Percentiles rank a stretch among this genome's conserved stretches.
These are phyloP conservation scores for Gallinago media DNA, from an alignment of 2,113 vertebrate genomes.

Conservation along the genomic window DNA sequence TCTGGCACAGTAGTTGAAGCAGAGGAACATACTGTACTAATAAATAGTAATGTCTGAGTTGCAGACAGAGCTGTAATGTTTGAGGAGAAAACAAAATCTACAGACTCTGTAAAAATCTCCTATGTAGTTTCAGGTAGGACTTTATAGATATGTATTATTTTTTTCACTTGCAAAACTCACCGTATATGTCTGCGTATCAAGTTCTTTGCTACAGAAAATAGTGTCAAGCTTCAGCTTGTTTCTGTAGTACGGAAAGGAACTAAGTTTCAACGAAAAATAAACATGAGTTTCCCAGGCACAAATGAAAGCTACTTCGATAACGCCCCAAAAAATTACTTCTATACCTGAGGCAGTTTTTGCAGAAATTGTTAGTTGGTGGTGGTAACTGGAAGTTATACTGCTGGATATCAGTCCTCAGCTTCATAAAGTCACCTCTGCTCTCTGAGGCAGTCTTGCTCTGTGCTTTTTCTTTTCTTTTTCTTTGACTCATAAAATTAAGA, in stretches of 20 bases:
- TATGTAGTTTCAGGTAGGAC: neutral
- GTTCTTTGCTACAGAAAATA: neutral
- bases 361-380: neutral
- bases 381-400: neutral
- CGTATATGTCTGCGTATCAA: neutral
- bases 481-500: neutral
- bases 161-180: neutral
- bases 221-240: neutral
- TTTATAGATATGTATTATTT: neutral
- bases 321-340: neutral
- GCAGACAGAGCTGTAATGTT: neutral
- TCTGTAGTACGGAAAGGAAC: neutral
- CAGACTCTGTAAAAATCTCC: neutral
- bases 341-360: neutral
- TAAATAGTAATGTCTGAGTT: neutral
- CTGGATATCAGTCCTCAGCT: neutral
- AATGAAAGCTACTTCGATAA: neutral
- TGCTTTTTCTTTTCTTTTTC: neutral
- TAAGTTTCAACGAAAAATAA: neutral
- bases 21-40: conserved; percentile 44
- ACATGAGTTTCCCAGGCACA: neutral
- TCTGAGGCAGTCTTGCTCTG: neutral
- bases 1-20: neutral
- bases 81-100: neutral
- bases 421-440: neutral